A percentile compares a stretch with the other conserved stretches of the same genome.
These are phyloP conservation scores for Drosophila micromelanica DNA, from an alignment of 1,140 invertebrate species.

Conservation along the genomic window DNA sequence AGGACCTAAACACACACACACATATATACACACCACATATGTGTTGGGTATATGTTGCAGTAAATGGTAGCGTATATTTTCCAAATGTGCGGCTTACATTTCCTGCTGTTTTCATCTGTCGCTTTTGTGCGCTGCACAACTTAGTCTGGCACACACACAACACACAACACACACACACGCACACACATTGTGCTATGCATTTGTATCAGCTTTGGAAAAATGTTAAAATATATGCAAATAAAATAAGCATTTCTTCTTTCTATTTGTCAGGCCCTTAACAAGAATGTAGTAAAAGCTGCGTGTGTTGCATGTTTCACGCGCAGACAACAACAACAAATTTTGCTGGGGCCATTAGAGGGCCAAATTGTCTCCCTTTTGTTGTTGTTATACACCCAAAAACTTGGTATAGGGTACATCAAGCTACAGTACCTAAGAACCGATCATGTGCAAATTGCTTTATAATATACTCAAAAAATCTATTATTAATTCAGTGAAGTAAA, in stretches of 20 bases:
- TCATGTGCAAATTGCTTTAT: neutral
- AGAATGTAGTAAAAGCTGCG: conserved; percentile 7
- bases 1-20: conserved; percentile 6
- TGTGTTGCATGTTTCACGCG: conserved; percentile 22
- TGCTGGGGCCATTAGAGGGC: conserved; percentile 29
- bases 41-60: conserved; percentile 6
- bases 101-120: conserved; percentile 58
- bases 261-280: conserved; percentile 47
- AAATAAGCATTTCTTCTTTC: conserved; percentile 67
- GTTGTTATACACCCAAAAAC: neutral
- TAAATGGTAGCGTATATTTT: conserved; percentile 18
- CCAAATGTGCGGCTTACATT: conserved; percentile 52
- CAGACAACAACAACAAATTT: conserved; percentile 13
- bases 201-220: conserved; percentile 50
- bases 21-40: conserved; percentile 2
- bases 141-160: conserved; percentile 3
- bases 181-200: neutral
- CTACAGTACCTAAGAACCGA: neutral
- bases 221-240: conserved; percentile 76
- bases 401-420: neutral
- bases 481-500: too few species aligned
- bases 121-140: conserved; percentile 61
- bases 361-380: conserved; percentile 3
- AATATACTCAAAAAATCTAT: too few species aligned
- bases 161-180: conserved; percentile 1